Conservation (phyloP, 2,888 invertebrate genomes). For the Priocnemis perturbator region DNA sequence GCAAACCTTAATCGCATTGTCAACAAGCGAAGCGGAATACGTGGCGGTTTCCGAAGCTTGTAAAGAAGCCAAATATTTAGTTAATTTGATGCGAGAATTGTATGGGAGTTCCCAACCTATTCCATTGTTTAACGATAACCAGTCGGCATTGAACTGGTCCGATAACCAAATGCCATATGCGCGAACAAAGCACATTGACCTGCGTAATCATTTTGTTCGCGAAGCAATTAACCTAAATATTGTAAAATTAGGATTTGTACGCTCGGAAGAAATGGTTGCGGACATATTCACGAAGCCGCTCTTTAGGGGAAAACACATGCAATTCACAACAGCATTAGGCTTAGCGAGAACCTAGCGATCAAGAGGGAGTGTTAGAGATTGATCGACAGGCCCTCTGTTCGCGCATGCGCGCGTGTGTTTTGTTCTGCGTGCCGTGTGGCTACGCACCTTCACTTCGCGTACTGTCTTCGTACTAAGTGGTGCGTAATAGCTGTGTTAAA, state of each 20-base stretch:
- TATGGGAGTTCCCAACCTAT: neutral
- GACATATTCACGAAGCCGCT: conserved; percentile 14
- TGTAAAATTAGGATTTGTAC: neutral
- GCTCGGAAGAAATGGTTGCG: conserved; percentile 11
- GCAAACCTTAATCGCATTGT: conserved; percentile 9
- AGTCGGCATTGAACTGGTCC: conserved; percentile 6
- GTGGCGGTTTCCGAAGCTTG: conserved; percentile 13
- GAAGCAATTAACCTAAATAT: neutral
- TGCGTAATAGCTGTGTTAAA: no score
- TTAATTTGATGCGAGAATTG: neutral
- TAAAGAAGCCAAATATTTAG: conserved; percentile 12
- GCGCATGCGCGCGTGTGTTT: no score
- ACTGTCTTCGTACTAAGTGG: no score
- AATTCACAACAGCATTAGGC: neutral
- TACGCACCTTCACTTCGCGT: no score
- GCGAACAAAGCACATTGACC: conserved; percentile 12
- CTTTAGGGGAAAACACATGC: conserved; percentile 7
- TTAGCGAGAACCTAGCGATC: no score
- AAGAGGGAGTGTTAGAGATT: no score
- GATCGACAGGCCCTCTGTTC: no score
- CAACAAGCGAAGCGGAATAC: conserved; percentile 18
- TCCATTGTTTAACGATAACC: conserved; percentile 4
- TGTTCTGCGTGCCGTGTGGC: no score
- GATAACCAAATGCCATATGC: conserved; percentile 2
- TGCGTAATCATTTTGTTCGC: conserved; percentile 20